Base-by-base conservation (phyloP, 2,888 invertebrate species). In the Gymnoscelis rufifasciata region DNA sequence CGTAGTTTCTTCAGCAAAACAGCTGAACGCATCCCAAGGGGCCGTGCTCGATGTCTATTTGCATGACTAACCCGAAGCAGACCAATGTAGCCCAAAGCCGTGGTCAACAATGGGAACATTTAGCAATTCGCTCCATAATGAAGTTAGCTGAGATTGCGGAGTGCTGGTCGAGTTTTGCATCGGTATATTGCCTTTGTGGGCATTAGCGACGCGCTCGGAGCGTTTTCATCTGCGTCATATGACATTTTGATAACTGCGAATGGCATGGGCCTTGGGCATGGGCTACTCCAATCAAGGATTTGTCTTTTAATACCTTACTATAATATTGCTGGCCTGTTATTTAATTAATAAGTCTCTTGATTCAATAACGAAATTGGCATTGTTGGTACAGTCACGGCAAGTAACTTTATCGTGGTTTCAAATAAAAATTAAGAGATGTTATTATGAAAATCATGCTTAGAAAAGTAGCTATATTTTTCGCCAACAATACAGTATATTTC, bases 91-190 rank as follows among this genome's bases (percentile, higher is more conserved):
- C 70, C 71, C 68, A 66, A 71, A 71, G 64, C 67, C 70, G 72
- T 74, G 77, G 78, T 76, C 81, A 79, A 82, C 81, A 84, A 83
- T 83, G 64, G 72, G 67, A 81, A 71, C 82, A 79, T 80, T 86
- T 80, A 83, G 83, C 83, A 76, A 83, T 83, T 82, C 81, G 73
- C 74, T 70, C 71, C 73, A 71, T 86, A 87, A 87, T 80, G 81
- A 83, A 86, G 84, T 84, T 87, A 83, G 79, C 71, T 76, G 75
- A 78, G 83, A 83, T 86, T 87, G 81, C 73, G 74, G 42, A 42
- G 42, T 38, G 42, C 50, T 38, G 35, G 14, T 23, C 35, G 15
- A 35, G 35, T 23, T 35, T 35, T 35, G 35, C 28, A 31, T 36
- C 40, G 39, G 31, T 19, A 23, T 11, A 41, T 40, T 40, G 44